These are phyloP conservation scores for Eira barbara DNA, from an alignment of 2,113 vertebrate genomes.

Conservation along the genomic window DNA sequence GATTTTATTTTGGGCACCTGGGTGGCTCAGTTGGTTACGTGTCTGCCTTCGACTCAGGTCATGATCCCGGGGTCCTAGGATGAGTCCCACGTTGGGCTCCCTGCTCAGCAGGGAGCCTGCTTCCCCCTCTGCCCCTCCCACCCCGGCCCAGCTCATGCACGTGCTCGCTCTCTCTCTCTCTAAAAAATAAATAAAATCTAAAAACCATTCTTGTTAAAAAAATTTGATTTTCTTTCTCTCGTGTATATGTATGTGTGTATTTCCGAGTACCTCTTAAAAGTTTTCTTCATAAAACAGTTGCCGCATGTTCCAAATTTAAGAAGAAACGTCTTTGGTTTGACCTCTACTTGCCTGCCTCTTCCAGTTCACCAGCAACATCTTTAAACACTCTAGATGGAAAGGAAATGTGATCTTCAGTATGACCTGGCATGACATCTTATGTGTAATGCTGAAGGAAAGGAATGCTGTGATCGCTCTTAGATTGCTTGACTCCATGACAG, in stretches of 20 bases:
- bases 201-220: neutral
- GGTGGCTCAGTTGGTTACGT: too few relatives aligned
- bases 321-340: neutral
- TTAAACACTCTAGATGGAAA: neutral
- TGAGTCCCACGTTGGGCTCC: too few relatives aligned
- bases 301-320: neutral
- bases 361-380: neutral
- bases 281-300: neutral
- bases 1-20: neutral
- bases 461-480: neutral
- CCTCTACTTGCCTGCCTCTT: neutral
- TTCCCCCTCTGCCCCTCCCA: too few relatives aligned
- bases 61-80: too few relatives aligned
- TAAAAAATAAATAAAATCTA: too few relatives aligned
- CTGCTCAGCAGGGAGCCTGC: too few relatives aligned
- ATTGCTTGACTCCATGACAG: neutral
- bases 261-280: neutral
- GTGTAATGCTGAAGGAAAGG: neutral
- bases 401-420: neutral
- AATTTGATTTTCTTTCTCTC: neutral
- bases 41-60: too few relatives aligned
- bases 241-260: neutral
- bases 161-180: too few relatives aligned
- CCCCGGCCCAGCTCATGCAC: rapidly evolving
- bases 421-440: neutral